These are phyloP conservation scores for Gallirallus australis DNA, from an alignment of 2,797 vertebrate genomes.

Conservation along the genomic window DNA sequence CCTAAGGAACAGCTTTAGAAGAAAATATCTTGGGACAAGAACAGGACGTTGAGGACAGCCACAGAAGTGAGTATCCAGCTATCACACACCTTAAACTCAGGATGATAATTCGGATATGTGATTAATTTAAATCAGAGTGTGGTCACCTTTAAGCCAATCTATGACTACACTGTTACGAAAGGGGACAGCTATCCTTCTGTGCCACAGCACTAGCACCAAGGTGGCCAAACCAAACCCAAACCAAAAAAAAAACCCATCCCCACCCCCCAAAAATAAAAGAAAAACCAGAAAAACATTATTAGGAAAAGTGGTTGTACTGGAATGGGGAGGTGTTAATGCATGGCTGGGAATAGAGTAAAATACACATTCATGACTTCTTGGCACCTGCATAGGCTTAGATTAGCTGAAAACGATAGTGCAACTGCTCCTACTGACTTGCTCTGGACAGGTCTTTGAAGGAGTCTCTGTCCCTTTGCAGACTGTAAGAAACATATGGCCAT, in stretches of 20 bases:
- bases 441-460: neutral
- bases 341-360: neutral
- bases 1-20: neutral
- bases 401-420: neutral
- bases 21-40: neutral
- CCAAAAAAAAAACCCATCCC: no score
- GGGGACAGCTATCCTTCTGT: neutral
- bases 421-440: neutral
- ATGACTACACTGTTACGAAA: neutral
- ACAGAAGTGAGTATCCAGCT: neutral
- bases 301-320: neutral
- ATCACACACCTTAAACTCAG: neutral
- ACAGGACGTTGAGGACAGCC: neutral
- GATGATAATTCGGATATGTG: neutral
- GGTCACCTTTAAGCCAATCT: neutral
- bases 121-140: neutral
- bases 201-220: neutral
- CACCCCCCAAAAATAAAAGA: neutral
- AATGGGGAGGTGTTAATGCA: neutral
- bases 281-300: neutral
- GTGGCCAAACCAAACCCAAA: neutral
- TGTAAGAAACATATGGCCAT: neutral
- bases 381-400: neutral
- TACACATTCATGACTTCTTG: accelerated
- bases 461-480: neutral